Base-by-base conservation (phyloP, 2,797 vertebrate genomes). In the Bradypus variegatus region DNA sequence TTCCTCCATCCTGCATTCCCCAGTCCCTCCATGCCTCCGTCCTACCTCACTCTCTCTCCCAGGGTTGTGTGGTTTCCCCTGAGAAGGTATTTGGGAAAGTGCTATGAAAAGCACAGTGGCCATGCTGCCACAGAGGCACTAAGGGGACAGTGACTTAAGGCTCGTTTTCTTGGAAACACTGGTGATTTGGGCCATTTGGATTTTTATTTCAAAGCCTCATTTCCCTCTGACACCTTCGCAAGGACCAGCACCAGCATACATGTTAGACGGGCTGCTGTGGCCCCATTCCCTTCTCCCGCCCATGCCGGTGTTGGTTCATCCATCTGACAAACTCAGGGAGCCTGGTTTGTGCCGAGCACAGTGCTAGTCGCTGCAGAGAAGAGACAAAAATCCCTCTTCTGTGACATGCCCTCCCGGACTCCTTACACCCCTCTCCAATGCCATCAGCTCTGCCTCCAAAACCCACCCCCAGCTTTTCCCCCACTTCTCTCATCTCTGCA, bases 11-110 rank as follows among this genome's bases (percentile, higher is more conserved):
- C 18, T 81, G 81, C 62, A 14, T 16, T 16, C 53, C 15, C 53
- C 55, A 45, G 41, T 64, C 29, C 72, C 72, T 48, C 27, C 38
- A 41, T 27, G 25, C 11, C 15, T 10, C 2, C 19, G 25, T 15
- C 45, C 81, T 31, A 10, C 33, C 25, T 11, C 8, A 6, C 5
- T 2, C 50, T 33, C 8, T 76, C 16, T 21, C 80, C 33, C 65
- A 23, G 21, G 29, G 3, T 2, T 3, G 1, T 27, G 55, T 45
- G 64, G 1, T 53, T 6, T 11, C 48, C 65, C 27, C 0, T 8
- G 7, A 14, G 31, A 60, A 19, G 70, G 3, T 13, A 7, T 48
- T 62, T n/a, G 29, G 36, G 48, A 33, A 89, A 33, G 75, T 9
- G 70, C 78, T 38, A 21, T 27, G 62, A 11, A 6, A 33, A 75